phyloP scores from a whole-genome alignment of 2,113 vertebrate genomes.

The Antigone vipio region DNA sequence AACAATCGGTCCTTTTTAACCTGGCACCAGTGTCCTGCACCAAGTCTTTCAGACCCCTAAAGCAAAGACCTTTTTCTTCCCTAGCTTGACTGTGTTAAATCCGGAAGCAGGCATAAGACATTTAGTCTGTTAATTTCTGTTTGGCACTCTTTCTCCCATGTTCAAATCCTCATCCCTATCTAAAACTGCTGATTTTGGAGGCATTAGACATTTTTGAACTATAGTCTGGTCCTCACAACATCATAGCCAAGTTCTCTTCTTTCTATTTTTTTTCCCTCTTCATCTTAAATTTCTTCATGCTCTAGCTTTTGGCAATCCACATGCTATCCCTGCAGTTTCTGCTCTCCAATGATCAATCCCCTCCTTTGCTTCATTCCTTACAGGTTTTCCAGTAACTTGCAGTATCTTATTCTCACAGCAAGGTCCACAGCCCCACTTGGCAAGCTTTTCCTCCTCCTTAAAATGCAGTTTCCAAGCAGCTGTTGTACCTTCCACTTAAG shows the following conservation, averaged over 20 bases:
- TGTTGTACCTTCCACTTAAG: neutral
- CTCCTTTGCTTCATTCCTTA: neutral
- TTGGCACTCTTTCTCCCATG: neutral
- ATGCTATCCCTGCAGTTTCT: neutral
- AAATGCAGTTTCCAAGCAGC: neutral
- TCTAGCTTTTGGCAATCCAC: neutral
- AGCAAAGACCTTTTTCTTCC: neutral
- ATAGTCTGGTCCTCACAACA: neutral
- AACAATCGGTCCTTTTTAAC: neutral
- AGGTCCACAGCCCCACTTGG: neutral
- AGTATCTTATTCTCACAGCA: neutral
- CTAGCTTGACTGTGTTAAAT: neutral
- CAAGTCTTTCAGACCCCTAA: neutral
- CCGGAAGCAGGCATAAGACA: neutral
- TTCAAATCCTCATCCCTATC: neutral
- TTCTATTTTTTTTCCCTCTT: neutral
- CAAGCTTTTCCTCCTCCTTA: neutral
- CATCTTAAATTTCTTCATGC: neutral
- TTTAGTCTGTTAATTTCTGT: neutral
- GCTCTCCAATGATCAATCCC: neutral
- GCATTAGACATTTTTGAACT: neutral
- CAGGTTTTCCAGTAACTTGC: neutral
- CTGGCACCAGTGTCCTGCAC: neutral
- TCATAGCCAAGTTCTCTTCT: neutral
- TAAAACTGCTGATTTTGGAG: neutral